A percentile compares a stretch with the other conserved stretches of the same genome.
phyloP scores from a whole-genome alignment of 2,888 invertebrate species.

The Agonopterix arenella region DNA sequence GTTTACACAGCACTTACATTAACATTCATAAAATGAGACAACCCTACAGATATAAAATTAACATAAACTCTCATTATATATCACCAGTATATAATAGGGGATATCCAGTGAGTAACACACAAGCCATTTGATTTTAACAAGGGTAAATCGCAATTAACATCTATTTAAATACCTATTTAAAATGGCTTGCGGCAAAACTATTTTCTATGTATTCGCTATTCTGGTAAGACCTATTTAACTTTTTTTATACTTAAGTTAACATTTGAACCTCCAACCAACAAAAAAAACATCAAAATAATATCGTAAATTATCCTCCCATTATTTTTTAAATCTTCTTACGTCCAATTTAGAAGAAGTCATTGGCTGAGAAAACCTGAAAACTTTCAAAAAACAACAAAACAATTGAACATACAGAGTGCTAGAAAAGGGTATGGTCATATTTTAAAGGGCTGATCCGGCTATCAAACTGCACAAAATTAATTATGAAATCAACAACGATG shows the following conservation, averaged over 20 bases:
- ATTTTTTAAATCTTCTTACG: too few species aligned
- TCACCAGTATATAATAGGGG: slow-evolving; percentile 18
- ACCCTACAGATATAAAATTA: slow-evolving; percentile 1
- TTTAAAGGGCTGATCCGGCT: too few species aligned
- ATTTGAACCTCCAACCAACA: too few species aligned
- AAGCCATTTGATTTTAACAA: not conserved
- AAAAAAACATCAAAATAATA: too few species aligned
- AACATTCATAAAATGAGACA: not conserved
- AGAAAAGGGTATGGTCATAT: too few species aligned
- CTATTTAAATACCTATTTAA: slow-evolving; percentile 3
- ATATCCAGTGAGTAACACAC: not conserved
- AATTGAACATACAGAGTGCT: too few species aligned
- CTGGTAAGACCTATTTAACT: slow-evolving; percentile 14
- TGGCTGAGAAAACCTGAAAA: too few species aligned
- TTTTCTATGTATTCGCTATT: slow-evolving; percentile 13
- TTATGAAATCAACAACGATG: too few species aligned
- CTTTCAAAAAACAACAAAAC: too few species aligned
- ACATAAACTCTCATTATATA: slow-evolving; percentile 12
- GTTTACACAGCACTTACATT: not conserved
- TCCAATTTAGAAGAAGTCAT: too few species aligned
- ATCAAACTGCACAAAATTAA: too few species aligned
- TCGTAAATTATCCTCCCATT: too few species aligned
- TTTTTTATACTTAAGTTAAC: not conserved
- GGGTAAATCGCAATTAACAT: not conserved
- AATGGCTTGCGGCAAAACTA: slow-evolving; percentile 15